These are phyloP conservation scores for Belgica antarctica DNA, from an alignment of 2,888 invertebrate genomes.

Conservation along the genomic window DNA sequence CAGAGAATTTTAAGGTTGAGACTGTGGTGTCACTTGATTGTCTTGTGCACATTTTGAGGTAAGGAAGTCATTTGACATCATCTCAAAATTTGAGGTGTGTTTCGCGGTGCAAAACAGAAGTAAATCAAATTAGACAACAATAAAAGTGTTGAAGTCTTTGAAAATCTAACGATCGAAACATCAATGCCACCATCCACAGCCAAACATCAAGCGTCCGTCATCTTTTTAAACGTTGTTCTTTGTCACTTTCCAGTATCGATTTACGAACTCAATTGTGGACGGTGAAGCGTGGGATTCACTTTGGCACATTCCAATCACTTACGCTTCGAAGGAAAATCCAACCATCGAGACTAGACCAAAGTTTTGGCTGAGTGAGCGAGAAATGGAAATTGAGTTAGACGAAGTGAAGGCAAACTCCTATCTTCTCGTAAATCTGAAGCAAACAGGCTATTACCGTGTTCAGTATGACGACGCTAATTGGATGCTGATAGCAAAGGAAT, in stretches of 20 bases:
- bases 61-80: too few species aligned
- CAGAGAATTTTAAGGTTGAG: too few species aligned
- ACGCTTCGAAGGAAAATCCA: constrained; percentile 9
- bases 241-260: constrained; percentile 9
- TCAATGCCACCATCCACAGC: too few species aligned
- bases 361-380: constrained; percentile 3
- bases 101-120: too few species aligned
- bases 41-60: too few species aligned
- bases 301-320: constrained; percentile 36
- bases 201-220: background rate
- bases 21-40: too few species aligned
- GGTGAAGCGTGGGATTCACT: background rate
- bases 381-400: constrained; percentile 11
- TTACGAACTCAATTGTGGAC: background rate
- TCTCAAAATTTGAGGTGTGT: too few species aligned
- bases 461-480: constrained; percentile 41
- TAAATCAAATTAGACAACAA: too few species aligned
- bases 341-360: background rate
- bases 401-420: constrained; percentile 11
- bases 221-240: background rate
- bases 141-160: too few species aligned
- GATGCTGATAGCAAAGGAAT: constrained; percentile 40
- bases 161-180: too few species aligned
- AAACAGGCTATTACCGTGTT: constrained; percentile 34
- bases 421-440: constrained; percentile 31